Evolutionary conservation across 1,140 invertebrate genomes (phyloP).

Genomic region (Drosophila nebulosa): DNA sequence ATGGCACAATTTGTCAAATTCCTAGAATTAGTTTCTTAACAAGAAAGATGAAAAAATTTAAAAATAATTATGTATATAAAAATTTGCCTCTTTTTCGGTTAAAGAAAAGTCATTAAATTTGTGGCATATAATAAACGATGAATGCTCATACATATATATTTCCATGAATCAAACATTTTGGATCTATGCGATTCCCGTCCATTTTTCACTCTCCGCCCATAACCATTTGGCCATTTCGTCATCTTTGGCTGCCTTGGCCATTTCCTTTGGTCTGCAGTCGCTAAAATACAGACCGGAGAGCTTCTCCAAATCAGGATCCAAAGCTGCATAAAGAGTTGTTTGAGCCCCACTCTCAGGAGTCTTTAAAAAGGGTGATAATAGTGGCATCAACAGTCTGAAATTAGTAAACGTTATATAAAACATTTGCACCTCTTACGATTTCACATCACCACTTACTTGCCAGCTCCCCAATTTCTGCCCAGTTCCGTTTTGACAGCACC

Average conservation of each 20-base stretch:
- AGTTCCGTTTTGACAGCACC: slow-evolving; percentile 91
- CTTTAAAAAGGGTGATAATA: no score
- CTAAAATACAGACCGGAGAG: slow-evolving; percentile 89
- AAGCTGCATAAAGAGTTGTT: no score
- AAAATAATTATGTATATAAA: no score
- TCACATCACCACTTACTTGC: no score
- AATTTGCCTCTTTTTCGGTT: no score
- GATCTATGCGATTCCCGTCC: slow-evolving; percentile 77
- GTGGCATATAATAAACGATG: background rate
- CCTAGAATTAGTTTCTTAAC: no score
- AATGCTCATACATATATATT: background rate
- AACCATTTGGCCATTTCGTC: slow-evolving; percentile 85
- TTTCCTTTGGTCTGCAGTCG: slow-evolving; percentile 83
- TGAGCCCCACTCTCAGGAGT: no score
- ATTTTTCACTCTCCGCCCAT: slow-evolving; percentile 90
- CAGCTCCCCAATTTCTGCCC: slow-evolving; percentile 83
- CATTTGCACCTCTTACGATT: no score
- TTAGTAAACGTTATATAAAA: no score
- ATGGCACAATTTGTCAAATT: no score
- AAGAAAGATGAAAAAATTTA: no score
- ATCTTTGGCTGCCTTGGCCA: slow-evolving; percentile 83
- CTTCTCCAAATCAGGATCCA: slow-evolving; percentile 84
- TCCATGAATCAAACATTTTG: background rate
- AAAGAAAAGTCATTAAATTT: background rate
- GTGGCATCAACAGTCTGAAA: no score